Conservation (phyloP, 2,113 vertebrate genomes). For the Peromyscus leucopus region DNA sequence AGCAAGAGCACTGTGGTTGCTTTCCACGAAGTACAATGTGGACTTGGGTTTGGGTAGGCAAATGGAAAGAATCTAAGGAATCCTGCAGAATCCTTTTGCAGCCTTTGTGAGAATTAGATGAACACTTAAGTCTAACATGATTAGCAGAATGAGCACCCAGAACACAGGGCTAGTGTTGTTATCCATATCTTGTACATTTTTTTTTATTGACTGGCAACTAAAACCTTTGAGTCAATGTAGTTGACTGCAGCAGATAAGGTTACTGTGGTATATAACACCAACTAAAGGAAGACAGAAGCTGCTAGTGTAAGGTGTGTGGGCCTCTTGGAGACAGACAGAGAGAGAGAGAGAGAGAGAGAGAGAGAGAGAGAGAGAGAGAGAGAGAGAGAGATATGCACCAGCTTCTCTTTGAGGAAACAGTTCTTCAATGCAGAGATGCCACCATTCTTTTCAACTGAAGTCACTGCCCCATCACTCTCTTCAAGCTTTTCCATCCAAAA, state of each 20-base stretch:
- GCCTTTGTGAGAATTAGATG: background rate
- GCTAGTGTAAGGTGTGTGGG: background rate
- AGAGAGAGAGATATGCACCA: background rate
- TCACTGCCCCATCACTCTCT: background rate
- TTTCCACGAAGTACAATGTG: background rate
- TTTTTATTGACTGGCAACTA: background rate
- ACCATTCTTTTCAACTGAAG: background rate
- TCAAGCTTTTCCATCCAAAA: background rate
- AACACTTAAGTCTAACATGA: background rate
- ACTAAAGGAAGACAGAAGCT: background rate
- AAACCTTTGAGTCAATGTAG: background rate
- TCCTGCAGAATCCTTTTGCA: background rate
- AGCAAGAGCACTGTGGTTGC: background rate
- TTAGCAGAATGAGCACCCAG: background rate
- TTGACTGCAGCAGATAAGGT: too few relatives aligned
- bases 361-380: background rate
- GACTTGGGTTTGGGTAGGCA: background rate
- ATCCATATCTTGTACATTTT: constrained; percentile 31
- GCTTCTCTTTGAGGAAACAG: background rate
- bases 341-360: too few relatives aligned
- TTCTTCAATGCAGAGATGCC: background rate
- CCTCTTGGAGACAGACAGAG: background rate
- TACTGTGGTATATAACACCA: background rate
- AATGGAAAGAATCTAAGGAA: constrained; percentile 13
- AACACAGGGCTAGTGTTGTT: background rate